phyloP scores from a whole-genome alignment of 2,888 invertebrate species.

The Agrotis puta region DNA sequence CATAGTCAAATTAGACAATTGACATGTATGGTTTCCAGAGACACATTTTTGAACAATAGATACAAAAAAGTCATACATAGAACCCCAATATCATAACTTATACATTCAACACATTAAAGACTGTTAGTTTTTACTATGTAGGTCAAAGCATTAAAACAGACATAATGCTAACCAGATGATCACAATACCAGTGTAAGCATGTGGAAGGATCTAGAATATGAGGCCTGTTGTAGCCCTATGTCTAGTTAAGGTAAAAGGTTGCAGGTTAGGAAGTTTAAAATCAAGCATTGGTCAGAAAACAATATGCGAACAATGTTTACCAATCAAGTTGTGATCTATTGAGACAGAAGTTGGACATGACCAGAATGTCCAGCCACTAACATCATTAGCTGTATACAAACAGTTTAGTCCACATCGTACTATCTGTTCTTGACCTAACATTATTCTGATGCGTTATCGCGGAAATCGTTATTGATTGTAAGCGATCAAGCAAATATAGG shows the following conservation, averaged over 20 bases:
- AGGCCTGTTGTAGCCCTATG: background rate
- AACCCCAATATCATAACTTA: background rate
- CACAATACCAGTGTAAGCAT: conserved; percentile 1
- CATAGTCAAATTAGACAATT: background rate
- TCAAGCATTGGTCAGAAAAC: background rate
- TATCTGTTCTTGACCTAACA: conserved; percentile 53
- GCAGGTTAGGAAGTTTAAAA: too few species aligned
- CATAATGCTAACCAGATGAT: conserved; percentile 35
- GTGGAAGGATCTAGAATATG: conserved; percentile 40
- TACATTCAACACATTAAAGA: conserved; percentile 18
- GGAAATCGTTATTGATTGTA: conserved; percentile 64
- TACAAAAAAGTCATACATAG: background rate
- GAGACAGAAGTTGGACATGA: conserved; percentile 37
- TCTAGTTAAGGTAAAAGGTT: background rate
- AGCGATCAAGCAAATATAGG: conserved; percentile 40
- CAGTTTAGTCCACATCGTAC: conserved; percentile 24
- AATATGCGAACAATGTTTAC: conserved; percentile 32
- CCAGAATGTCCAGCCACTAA: conserved; percentile 28
- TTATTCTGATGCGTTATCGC: conserved; percentile 46
- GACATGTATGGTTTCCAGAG: background rate
- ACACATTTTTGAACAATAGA: background rate
- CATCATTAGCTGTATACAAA: conserved; percentile 44
- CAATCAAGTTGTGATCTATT: conserved; percentile 36
- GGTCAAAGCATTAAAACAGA: conserved; percentile 49
- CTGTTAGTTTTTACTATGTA: conserved; percentile 27